A percentile compares a stretch with the other conserved stretches of the same genome.
Evolutionary conservation across 2,113 vertebrate species (phyloP).

Genomic region (Labeo catla): DNA sequence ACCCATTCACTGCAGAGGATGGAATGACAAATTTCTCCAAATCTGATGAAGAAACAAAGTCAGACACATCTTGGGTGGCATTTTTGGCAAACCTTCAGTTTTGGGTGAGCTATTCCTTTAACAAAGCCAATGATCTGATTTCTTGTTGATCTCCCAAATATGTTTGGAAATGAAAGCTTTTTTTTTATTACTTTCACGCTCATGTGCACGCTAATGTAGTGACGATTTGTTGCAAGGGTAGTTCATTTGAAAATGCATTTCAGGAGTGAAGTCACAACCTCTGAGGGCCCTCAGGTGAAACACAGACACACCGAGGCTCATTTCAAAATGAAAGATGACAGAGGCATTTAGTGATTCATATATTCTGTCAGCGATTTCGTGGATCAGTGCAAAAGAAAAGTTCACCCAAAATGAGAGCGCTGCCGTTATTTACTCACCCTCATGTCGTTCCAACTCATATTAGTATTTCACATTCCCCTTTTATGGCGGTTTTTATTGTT

Average conservation of each 20-base stretch:
- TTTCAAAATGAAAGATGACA: conserved; percentile 2
- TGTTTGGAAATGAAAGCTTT: neutral
- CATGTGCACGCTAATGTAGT: neutral
- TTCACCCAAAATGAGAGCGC: neutral
- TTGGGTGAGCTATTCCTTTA: neutral
- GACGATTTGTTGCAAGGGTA: neutral
- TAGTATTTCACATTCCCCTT: neutral
- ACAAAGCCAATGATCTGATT: neutral
- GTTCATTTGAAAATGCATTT: neutral
- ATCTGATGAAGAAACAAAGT: neutral
- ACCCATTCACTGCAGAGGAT: neutral
- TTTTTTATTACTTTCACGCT: neutral
- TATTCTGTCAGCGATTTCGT: neutral
- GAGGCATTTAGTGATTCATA: neutral
- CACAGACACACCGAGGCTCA: neutral
- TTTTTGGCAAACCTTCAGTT: too few relatives aligned
- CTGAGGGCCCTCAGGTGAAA: neutral
- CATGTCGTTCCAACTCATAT: neutral
- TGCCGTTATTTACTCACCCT: neutral
- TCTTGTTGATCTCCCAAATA: neutral
- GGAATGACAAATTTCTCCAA: neutral
- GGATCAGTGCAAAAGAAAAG: neutral
- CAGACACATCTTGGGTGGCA: neutral
- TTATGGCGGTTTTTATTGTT: neutral
- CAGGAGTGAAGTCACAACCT: neutral